A percentile compares a stretch with the other conserved stretches of the same genome.
Conservation (phyloP, 2,113 vertebrate genomes). For the Bos indicus region DNA sequence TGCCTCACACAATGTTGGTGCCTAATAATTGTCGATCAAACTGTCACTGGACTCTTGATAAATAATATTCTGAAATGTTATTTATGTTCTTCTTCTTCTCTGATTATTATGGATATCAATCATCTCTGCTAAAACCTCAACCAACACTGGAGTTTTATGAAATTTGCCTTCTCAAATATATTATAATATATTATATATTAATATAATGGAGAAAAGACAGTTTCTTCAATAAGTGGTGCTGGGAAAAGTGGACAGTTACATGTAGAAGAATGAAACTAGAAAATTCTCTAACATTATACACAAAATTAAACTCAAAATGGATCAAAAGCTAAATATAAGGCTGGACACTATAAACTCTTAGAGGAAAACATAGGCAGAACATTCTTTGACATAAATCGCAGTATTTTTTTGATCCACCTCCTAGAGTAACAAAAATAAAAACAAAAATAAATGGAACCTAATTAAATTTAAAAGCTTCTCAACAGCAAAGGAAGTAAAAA, state of each 20-base stretch:
- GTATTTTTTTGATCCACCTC: neutral
- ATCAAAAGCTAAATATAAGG: neutral
- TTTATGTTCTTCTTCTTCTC: slow-evolving; percentile 18
- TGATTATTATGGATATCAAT: neutral
- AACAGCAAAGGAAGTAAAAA: neutral
- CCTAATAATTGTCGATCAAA: neutral
- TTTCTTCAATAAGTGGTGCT: neutral
- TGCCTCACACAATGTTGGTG: neutral
- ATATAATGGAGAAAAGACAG: neutral
- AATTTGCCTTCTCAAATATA: neutral
- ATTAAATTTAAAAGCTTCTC: neutral
- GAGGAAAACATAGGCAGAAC: neutral
- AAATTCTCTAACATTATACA: neutral
- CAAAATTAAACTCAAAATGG: neutral
- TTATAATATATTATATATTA: neutral
- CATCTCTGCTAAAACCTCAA: neutral
- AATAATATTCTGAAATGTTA: neutral
- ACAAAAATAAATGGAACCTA: neutral
- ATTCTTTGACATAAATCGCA: neutral
- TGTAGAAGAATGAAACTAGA: neutral
- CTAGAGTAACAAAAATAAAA: neutral
- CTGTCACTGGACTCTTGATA: neutral
- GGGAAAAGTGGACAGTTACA: neutral
- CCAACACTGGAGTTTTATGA: neutral
- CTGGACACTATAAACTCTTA: neutral